Conservation (phyloP, 2,797 vertebrate species). For the Phataginus tetradactyla region DNA sequence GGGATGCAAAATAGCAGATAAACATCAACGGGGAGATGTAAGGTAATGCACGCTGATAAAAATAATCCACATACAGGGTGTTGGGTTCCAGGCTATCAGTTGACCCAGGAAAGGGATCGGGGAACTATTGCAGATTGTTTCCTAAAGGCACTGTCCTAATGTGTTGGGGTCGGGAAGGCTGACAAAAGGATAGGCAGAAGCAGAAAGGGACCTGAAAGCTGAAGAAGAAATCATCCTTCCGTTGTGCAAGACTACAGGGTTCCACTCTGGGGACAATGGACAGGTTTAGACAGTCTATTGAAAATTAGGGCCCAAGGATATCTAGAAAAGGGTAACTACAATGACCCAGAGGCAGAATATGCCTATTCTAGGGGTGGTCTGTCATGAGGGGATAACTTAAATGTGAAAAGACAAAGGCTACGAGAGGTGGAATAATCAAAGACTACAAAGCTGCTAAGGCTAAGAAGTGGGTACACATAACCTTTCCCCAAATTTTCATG, state of each 20-base stretch:
- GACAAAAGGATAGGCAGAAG: neutral
- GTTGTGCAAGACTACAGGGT: neutral
- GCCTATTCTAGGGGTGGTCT: neutral
- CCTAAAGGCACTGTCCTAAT: slow-evolving; percentile 37
- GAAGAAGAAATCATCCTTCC: slow-evolving; percentile 19
- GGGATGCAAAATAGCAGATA: slow-evolving; percentile 43
- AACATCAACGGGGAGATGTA: neutral
- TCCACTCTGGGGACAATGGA: neutral
- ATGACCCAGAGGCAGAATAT: neutral
- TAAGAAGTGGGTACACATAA: neutral
- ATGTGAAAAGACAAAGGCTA: neutral
- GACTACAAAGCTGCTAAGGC: neutral
- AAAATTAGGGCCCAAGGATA: slow-evolving; percentile 30
- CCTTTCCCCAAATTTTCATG: slow-evolving; percentile 35
- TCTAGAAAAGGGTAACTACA: slow-evolving; percentile 25
- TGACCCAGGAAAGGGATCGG: slow-evolving; percentile 57
- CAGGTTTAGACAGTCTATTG: neutral
- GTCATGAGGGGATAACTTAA: neutral
- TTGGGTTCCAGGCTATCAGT: slow-evolving; percentile 61
- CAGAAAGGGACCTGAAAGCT: neutral
- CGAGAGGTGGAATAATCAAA: neutral
- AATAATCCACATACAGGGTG: slow-evolving; percentile 39
- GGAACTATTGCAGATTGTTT: slow-evolving; percentile 26
- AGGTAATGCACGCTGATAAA: slow-evolving; percentile 42
- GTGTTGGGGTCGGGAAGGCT: neutral